Percentiles rank a stretch among this genome's conserved stretches.
Conservation (phyloP, 2,113 vertebrate species). For the Hemicordylus capensis region DNA sequence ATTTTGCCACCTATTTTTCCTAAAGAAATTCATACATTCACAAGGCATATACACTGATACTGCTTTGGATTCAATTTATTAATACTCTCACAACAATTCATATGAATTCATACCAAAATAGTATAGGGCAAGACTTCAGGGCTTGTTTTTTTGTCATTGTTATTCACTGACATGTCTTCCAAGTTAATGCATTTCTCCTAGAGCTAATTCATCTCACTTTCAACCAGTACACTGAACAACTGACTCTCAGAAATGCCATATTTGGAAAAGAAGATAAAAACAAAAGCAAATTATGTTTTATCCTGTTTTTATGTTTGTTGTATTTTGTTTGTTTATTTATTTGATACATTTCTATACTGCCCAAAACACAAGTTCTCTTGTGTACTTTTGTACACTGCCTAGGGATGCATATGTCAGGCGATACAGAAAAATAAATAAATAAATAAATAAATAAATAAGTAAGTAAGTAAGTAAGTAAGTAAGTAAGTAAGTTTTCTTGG, state of each 20-base stretch:
- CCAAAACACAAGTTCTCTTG: no score
- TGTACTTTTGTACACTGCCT: no score
- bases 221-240: slow-evolving; percentile 59
- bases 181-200: slow-evolving; percentile 65
- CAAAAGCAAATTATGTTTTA: slow-evolving; percentile 37
- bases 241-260: slow-evolving; percentile 41
- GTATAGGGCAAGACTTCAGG: slow-evolving; percentile 38
- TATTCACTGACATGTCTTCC: slow-evolving; percentile 55
- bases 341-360: no score
- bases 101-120: slow-evolving; percentile 51
- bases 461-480: no score
- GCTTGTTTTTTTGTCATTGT: slow-evolving; percentile 33
- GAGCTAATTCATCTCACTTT: slow-evolving; percentile 70
- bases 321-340: no score
- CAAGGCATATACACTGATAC: slow-evolving; percentile 44
- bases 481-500: no score
- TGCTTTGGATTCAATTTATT: slow-evolving; percentile 63
- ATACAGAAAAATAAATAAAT: no score
- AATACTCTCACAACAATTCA: not conserved
- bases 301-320: no score
- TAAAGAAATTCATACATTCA: slow-evolving; percentile 60
- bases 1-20: slow-evolving; percentile 50
- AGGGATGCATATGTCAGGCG: no score
- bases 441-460: no score
- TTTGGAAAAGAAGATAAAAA: slow-evolving; percentile 23